These are phyloP conservation scores for Sminthurinus aureus DNA, from an alignment of 2,888 invertebrate species.

Conservation along the genomic window DNA sequence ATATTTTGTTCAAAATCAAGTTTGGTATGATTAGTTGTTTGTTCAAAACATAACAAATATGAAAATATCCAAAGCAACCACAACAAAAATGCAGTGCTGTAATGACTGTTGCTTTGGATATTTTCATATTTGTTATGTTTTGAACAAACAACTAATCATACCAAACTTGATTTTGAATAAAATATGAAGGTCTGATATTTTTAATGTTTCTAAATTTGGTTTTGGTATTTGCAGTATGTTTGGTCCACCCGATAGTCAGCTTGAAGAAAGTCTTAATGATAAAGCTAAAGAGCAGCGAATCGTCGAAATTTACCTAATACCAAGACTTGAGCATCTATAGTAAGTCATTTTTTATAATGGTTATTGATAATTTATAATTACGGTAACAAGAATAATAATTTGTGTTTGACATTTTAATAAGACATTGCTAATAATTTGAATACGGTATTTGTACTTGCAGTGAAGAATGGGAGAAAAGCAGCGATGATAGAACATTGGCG, in stretches of 20 bases:
- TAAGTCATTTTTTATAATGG: conserved; percentile 63
- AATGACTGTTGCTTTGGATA: no score
- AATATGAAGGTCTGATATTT: no score
- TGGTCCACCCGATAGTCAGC: conserved; percentile 82
- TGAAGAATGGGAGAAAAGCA: conserved; percentile 72
- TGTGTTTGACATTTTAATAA: neutral
- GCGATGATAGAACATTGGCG: conserved; percentile 72
- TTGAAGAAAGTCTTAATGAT: conserved; percentile 82
- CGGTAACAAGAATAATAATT: neutral
- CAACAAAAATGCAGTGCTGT: no score
- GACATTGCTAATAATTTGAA: neutral
- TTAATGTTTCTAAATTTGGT: neutral
- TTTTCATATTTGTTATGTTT: no score
- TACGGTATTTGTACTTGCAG: conserved; percentile 62
- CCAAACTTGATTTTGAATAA: no score
- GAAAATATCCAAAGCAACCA: no score
- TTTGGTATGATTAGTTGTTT: no score
- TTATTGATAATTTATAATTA: neutral
- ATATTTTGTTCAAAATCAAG: no score
- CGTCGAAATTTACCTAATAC: conserved; percentile 76
- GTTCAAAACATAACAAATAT: no score
- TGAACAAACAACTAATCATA: no score
- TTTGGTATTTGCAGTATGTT: conserved; percentile 77
- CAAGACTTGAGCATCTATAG: conserved; percentile 75
- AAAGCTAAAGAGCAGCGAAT: conserved; percentile 78